Evolutionary conservation across 2,797 vertebrate species (phyloP).

Genomic region (Pangasius sanitwongsei): DNA sequence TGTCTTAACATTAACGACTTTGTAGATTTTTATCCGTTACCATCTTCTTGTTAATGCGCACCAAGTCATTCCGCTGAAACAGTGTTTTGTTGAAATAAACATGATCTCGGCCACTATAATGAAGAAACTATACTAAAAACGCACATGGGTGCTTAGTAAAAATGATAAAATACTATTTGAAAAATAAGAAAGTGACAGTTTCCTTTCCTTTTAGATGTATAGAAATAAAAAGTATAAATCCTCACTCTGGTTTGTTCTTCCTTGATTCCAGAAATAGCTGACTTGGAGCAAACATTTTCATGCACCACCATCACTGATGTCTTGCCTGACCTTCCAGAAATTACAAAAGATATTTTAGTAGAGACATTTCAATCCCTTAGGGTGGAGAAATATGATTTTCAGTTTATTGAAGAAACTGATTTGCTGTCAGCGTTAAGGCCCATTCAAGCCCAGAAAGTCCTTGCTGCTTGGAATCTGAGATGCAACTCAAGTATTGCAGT

Average conservation of each 20-base stretch:
- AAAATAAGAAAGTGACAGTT: too few species aligned
- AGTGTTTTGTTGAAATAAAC: too few species aligned
- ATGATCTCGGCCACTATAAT: too few species aligned
- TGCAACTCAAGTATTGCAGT: slow-evolving; percentile 47
- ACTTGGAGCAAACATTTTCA: slow-evolving; percentile 41
- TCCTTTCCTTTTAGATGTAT: too few species aligned
- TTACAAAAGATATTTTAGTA: slow-evolving; percentile 44
- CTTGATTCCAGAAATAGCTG: slow-evolving; percentile 46
- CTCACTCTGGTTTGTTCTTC: neutral
- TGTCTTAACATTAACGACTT: too few species aligned
- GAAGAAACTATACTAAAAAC: too few species aligned
- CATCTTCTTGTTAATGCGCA: too few species aligned
- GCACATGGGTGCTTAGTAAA: too few species aligned
- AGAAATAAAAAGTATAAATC: too few species aligned
- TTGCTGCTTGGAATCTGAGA: slow-evolving; percentile 56
- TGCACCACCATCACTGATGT: slow-evolving; percentile 45
- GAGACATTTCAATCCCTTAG: slow-evolving; percentile 52
- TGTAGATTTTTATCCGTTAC: too few species aligned
- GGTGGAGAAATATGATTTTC: slow-evolving; percentile 53
- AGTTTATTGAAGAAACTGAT: slow-evolving; percentile 49
- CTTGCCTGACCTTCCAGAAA: slow-evolving; percentile 54
- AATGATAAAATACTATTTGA: too few species aligned
- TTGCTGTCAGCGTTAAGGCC: slow-evolving; percentile 51
- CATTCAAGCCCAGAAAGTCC: slow-evolving; percentile 52
- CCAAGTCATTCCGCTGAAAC: too few species aligned